These are phyloP conservation scores for Coendou prehensilis DNA, from an alignment of 2,797 vertebrate species.

Conservation along the genomic window DNA sequence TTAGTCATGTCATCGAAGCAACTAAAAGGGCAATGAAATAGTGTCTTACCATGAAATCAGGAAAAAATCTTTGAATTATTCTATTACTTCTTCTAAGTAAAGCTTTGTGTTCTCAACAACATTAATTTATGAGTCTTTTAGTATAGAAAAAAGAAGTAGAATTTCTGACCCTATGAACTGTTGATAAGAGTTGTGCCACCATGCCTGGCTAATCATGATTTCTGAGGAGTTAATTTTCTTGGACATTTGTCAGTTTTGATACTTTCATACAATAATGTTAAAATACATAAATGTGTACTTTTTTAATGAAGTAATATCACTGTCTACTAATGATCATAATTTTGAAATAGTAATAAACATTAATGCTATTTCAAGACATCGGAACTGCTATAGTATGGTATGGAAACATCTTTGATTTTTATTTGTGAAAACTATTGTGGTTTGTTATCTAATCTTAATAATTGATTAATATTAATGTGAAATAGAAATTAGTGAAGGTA, in stretches of 20 bases:
- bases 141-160: neutral
- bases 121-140: constrained; percentile 28
- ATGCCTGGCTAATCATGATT: neutral
- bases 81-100: neutral
- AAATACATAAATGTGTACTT: neutral
- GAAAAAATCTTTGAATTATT: constrained; percentile 18
- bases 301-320: neutral
- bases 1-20: constrained; percentile 38
- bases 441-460: neutral
- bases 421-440: neutral
- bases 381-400: neutral
- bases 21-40: constrained; percentile 19
- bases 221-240: constrained; percentile 33
- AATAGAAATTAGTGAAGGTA: constrained; percentile 1
- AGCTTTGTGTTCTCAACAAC: constrained; percentile 23
- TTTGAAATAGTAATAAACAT: constrained; percentile 20
- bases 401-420: neutral
- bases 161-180: neutral
- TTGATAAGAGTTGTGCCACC: neutral
- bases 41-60: neutral
- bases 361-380: constrained; percentile 13
- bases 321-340: neutral
- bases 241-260: neutral
- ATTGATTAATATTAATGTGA: neutral
- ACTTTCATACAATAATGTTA: neutral